Percentiles rank a stretch among this genome's conserved stretches.
Conservation (phyloP, 2,113 vertebrate genomes). For the Fulica atra region DNA sequence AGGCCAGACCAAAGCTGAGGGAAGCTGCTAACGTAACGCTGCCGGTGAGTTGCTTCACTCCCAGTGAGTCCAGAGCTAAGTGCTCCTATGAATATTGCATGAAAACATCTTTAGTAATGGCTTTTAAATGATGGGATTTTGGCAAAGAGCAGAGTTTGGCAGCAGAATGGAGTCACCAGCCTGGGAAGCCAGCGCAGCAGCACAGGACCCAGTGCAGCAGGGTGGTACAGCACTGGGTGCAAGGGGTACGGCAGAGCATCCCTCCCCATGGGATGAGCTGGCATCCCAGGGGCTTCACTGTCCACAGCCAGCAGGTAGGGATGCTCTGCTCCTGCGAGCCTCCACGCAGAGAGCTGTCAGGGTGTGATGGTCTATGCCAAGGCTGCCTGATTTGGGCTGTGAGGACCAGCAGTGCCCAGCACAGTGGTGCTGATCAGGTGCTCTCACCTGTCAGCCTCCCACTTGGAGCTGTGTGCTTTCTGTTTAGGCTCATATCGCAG, state of each 20-base stretch:
- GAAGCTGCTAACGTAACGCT: not conserved
- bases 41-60: not conserved
- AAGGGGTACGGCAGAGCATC: not conserved
- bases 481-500: too few species aligned
- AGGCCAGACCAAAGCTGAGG: not conserved
- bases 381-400: rapidly evolving
- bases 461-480: not conserved
- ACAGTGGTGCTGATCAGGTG: rapidly evolving
- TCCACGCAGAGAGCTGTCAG: not conserved
- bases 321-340: too few species aligned
- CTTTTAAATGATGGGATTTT: not conserved
- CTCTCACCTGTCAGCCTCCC: rapidly evolving
- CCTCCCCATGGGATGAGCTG: not conserved
- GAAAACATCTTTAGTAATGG: not conserved
- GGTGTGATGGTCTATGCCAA: rapidly evolving
- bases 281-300: not conserved
- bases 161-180: not conserved
- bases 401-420: not conserved
- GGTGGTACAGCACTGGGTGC: not conserved
- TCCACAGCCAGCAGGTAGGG: rapidly evolving
- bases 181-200: not conserved
- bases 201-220: not conserved
- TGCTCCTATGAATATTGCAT: not conserved
- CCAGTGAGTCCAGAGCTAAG: not conserved
- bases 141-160: not conserved